phyloP scores from a whole-genome alignment of 1,140 invertebrate genomes.

The Ctenoplectra terminalis region DNA sequence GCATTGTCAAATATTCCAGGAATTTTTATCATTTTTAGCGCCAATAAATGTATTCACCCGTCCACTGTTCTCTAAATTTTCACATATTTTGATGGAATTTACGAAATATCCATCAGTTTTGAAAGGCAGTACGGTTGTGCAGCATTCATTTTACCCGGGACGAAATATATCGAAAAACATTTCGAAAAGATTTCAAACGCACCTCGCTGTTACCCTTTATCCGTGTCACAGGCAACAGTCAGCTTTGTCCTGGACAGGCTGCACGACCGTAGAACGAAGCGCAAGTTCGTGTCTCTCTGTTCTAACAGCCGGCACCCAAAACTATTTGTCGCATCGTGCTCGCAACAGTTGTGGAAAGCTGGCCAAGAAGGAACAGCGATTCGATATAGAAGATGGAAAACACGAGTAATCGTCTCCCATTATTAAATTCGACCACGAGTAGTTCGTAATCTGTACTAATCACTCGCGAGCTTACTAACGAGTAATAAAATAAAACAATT shows the following conservation, averaged over 20 bases:
- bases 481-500: background rate
- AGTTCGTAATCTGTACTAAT: background rate
- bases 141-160: background rate
- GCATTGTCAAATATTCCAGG: slow-evolving; percentile 3
- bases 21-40: slow-evolving; percentile 11
- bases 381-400: background rate
- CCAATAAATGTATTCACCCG: background rate
- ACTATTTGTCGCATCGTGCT: slow-evolving; percentile 21
- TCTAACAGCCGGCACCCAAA: slow-evolving; percentile 10
- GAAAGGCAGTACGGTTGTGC: no score
- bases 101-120: background rate
- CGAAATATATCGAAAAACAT: slow-evolving; percentile 12
- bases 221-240: slow-evolving; percentile 19
- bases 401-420: background rate
- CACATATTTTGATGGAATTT: background rate
- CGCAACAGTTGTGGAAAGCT: slow-evolving; percentile 8
- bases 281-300: slow-evolving; percentile 23
- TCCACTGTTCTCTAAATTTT: background rate
- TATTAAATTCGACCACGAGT: background rate
- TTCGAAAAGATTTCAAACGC: background rate
- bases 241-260: slow-evolving; percentile 21
- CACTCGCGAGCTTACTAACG: background rate
- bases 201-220: slow-evolving; percentile 6
- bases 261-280: background rate
- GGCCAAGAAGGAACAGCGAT: slow-evolving; percentile 3